These are phyloP conservation scores for Tupaia tana DNA, from an alignment of 2,113 vertebrate genomes.

Conservation along the genomic window DNA sequence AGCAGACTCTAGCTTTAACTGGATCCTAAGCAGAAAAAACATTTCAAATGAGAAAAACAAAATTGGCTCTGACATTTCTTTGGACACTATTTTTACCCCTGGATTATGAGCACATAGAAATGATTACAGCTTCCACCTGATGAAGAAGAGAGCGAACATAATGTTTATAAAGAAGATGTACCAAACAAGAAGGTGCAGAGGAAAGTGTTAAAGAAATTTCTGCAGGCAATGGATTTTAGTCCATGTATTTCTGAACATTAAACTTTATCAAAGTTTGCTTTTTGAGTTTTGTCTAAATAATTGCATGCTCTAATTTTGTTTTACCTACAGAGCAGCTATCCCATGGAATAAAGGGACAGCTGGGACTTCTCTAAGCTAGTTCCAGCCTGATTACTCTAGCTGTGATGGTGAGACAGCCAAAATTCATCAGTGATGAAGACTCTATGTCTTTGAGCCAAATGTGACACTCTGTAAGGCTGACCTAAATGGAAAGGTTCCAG, in stretches of 20 bases:
- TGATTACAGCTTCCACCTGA: background rate
- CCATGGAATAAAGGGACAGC: fast-evolving
- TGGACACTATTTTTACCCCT: too few relatives aligned
- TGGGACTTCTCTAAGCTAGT: too few relatives aligned
- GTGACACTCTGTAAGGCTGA: too few relatives aligned
- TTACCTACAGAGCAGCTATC: background rate
- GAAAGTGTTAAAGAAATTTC: background rate
- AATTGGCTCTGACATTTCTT: background rate
- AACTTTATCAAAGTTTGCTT: background rate
- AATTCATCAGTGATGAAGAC: background rate
- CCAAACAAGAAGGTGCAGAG: background rate
- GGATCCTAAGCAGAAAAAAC: background rate
- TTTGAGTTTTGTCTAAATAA: background rate
- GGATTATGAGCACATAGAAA: background rate
- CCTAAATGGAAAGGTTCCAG: too few relatives aligned
- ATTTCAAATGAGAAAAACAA: background rate
- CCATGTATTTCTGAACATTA: background rate
- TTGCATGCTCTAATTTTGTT: background rate
- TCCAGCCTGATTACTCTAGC: background rate
- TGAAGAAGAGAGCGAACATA: too few relatives aligned
- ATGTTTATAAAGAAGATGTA: background rate
- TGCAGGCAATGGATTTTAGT: background rate
- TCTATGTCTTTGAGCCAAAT: too few relatives aligned
- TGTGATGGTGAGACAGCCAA: background rate
- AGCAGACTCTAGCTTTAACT: background rate